Percentiles rank a stretch among this genome's conserved stretches.
Evolutionary conservation across 2,888 invertebrate species (phyloP).

Genomic region (Noctua fimbriata): DNA sequence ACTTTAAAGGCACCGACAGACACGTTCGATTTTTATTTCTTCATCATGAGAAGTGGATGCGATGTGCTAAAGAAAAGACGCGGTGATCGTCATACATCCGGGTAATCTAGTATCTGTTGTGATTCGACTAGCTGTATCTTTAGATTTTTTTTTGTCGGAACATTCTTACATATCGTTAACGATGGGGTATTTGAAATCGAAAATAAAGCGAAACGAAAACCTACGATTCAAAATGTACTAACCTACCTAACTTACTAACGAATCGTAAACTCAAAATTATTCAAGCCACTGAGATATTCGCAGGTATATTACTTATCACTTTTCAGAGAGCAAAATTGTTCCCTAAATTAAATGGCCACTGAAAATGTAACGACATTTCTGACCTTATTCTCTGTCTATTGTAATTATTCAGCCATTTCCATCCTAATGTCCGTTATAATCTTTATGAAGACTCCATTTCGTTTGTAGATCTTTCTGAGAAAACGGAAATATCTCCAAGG

Average conservation of each 20-base stretch:
- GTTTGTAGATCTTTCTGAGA: slow-evolving; percentile 18
- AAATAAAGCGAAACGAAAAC: not conserved
- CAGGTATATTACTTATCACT: not conserved
- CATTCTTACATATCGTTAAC: not conserved
- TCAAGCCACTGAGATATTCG: not conserved
- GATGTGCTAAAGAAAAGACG: not conserved
- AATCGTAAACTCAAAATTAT: not conserved
- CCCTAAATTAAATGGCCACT: slow-evolving; percentile 31
- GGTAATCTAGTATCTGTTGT: not conserved
- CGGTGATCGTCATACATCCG: not conserved
- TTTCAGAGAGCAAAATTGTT: slow-evolving; percentile 6
- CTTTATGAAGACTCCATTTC: slow-evolving; percentile 33
- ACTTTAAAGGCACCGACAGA: slow-evolving; percentile 1
- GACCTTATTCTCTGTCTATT: slow-evolving; percentile 26
- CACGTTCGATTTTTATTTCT: slow-evolving; percentile 1
- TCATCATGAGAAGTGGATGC: not conserved
- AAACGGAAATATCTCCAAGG: not conserved
- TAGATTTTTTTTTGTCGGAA: not conserved
- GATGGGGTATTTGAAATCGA: not conserved
- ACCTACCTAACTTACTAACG: not conserved
- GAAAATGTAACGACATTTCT: slow-evolving; percentile 31
- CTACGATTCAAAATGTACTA: not conserved
- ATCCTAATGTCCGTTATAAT: slow-evolving; percentile 47
- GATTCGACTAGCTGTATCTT: not conserved
- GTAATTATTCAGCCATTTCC: slow-evolving; percentile 56